Conservation (phyloP, 2,113 vertebrate genomes). For the Ivindomyrus marchei region DNA sequence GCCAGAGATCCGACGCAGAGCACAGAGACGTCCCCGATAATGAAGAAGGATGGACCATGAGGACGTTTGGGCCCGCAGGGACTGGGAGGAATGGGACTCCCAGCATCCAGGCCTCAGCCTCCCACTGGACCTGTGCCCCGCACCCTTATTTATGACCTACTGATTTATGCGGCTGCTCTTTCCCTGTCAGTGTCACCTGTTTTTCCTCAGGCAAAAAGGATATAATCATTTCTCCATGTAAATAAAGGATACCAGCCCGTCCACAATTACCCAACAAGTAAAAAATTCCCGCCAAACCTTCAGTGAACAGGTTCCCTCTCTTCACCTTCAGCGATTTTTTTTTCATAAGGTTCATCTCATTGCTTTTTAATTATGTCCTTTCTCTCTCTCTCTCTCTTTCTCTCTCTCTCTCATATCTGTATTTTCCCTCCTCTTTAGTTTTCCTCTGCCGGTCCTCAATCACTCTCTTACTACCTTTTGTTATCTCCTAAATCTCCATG, state of each 20-base stretch:
- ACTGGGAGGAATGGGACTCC: neutral
- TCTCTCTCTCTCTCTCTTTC: neutral
- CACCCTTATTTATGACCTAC: neutral
- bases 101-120: neutral
- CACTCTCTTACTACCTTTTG: neutral
- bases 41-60: neutral
- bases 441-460: neutral
- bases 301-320: neutral
- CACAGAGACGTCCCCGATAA: neutral
- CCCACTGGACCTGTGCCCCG: neutral
- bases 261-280: neutral
- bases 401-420: neutral
- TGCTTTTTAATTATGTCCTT: neutral
- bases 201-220: neutral
- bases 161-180: constrained; percentile 5
- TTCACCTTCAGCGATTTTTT: neutral
- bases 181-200: neutral
- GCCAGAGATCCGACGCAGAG: neutral
- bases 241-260: neutral
- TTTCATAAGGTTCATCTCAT: neutral
- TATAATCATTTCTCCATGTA: neutral
- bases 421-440: neutral
- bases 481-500: neutral
- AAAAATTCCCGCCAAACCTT: neutral
- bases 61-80: neutral